Percentiles rank a stretch among this genome's conserved stretches.
Evolutionary conservation across 2,888 invertebrate genomes (phyloP).

Genomic region (Hesperia comma): DNA sequence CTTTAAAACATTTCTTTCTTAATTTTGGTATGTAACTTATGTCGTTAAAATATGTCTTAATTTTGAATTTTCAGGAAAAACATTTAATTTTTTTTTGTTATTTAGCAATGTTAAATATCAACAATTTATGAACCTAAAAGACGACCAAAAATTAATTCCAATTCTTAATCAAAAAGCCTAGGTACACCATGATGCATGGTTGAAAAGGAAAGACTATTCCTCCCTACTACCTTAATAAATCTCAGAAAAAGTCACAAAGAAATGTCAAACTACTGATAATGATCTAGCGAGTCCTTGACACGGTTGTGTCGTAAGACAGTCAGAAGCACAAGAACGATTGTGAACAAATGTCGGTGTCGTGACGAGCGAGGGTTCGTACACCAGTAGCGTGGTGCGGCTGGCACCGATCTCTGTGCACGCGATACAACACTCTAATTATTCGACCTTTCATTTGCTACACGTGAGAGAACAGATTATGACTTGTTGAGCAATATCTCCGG

Average conservation of each 20-base stretch:
- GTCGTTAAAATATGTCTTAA: no score
- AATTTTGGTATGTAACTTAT: no score
- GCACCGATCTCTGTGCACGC: constrained; percentile 54
- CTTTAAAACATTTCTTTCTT: no score
- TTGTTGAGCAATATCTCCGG: constrained; percentile 26
- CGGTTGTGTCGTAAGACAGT: neutral
- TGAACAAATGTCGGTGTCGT: constrained; percentile 24
- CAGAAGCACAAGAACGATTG: constrained; percentile 1
- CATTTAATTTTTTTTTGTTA: no score
- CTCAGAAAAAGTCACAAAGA: neutral
- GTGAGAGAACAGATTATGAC: constrained; percentile 42
- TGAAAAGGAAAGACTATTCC: no score
- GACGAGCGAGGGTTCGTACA: constrained; percentile 47
- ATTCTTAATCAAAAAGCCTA: no score
- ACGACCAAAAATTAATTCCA: no score
- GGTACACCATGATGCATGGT: neutral
- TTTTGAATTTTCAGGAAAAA: no score
- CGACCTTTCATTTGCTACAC: constrained; percentile 56
- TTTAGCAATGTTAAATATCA: no score
- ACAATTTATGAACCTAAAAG: no score
- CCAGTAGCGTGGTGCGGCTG: constrained; percentile 56
- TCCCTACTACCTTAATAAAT: neutral
- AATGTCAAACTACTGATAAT: no score
- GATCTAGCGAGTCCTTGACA: neutral
- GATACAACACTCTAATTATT: constrained; percentile 59